Evolutionary conservation across 1,140 invertebrate species (phyloP), one percentile per base, ranked within the genome.

Genomic region (Caenorhabditis briggsae): DNA sequence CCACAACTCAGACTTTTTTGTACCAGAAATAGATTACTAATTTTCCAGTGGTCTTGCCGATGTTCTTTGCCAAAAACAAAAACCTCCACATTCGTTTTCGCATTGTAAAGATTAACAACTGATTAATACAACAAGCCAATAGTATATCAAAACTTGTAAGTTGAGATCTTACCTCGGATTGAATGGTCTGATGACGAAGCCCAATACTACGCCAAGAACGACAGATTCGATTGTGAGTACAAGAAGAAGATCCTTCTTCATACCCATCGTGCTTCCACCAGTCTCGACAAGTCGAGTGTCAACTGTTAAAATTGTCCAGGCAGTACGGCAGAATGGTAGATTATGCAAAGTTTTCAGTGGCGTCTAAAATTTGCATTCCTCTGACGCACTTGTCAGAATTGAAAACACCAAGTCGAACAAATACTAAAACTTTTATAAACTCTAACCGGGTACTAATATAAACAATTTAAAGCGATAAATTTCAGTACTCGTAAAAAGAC

Each of bases 211-310:
- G 8, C 96, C 96, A 6, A 94, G 94, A 2, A 96, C 91, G 0
- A 97, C 96, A 58, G 96, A 96, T 20, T 95, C 92, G 16, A 97
- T 94, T 14, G 96, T 97, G 84, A 96, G 93, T 88, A 97, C 93
- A 56, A 96, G 96, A 23, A 97, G 93, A 2, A 96, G 94, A 93
- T 97, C 91, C 61, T 92, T 97, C 64, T 89, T 89, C 61, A 89
- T 86, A 16, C 86, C 86, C 82, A 84, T 85, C 20, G 50, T 70
- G 33, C 41, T 20, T 70, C 33, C 9, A n/a, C 33, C 18, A 16
- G 43, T 56, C 23, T 56, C 46, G 70, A 50, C 70, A 78, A 78
- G n/a, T 50, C 46, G 43, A 78, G 33, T 70, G 64, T n/a, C 65
- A 25, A 78, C 70, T 50, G 20, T 41, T 53, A 25, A 5, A 41